Conservation (phyloP, 2,797 vertebrate genomes). For the Vireo griseus region DNA sequence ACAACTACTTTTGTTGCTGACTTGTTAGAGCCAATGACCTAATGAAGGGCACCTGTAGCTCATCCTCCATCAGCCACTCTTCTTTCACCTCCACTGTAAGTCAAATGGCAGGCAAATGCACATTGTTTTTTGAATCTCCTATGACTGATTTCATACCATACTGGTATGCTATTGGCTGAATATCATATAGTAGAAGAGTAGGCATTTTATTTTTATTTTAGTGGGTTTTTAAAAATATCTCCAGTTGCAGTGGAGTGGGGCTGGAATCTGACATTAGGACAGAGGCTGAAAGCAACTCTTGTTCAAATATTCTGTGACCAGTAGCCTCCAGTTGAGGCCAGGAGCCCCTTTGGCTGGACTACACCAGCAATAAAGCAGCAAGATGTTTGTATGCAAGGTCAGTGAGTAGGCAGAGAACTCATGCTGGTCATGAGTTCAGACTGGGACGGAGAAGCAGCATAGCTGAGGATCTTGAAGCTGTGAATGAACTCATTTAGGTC, state of each 20-base stretch:
- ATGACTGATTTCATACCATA: neutral
- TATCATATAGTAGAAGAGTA: neutral
- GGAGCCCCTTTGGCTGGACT: neutral
- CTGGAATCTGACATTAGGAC: neutral
- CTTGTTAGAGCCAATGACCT: neutral
- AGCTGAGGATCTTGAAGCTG: neutral
- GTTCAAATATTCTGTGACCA: neutral
- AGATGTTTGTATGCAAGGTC: neutral
- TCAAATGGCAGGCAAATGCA: neutral
- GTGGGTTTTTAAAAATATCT: neutral
- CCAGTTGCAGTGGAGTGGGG: neutral
- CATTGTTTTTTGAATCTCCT: neutral
- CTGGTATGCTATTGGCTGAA: neutral
- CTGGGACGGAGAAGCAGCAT: neutral
- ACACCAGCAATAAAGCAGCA: neutral
- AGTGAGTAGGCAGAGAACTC: neutral
- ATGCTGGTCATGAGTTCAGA: fast-evolving
- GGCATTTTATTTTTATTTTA: neutral
- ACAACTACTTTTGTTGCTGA: neutral
- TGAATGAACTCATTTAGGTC: neutral
- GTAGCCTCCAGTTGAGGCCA: neutral
- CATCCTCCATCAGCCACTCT: neutral
- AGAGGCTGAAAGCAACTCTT: neutral
- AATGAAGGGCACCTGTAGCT: neutral
- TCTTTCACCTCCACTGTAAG: neutral